These are phyloP conservation scores for Drosophila ohnishii DNA, from an alignment of 1,140 invertebrate species.

Conservation along the genomic window DNA sequence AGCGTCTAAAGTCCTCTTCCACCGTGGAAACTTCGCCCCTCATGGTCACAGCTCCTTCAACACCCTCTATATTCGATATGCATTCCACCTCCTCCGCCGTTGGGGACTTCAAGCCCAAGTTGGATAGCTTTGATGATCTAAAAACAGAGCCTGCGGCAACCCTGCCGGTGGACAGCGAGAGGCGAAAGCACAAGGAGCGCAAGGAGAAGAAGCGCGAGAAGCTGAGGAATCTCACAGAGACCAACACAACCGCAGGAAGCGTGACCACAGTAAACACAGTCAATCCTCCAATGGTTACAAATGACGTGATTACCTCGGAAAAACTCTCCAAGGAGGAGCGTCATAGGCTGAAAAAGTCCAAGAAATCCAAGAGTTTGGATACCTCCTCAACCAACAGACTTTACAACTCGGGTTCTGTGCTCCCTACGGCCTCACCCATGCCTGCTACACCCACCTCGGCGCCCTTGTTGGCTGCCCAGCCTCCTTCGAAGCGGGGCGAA, in stretches of 20 bases:
- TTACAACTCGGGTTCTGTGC: slow-evolving; percentile 27
- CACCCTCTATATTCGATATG: slow-evolving; percentile 57
- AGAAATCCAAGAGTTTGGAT: slow-evolving; percentile 83
- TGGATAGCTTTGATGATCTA: slow-evolving; percentile 61
- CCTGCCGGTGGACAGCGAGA: slow-evolving; percentile 33
- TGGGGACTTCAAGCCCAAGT: slow-evolving; percentile 53
- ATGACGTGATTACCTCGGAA: slow-evolving; percentile 63
- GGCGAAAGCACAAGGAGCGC: slow-evolving; percentile 81
- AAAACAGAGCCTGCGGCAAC: slow-evolving; percentile 38
- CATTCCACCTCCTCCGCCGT: slow-evolving; percentile 7
- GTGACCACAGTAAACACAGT: slow-evolving; percentile 26
- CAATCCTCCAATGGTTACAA: neutral
- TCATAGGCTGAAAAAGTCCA: slow-evolving; percentile 84
- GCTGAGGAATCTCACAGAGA: slow-evolving; percentile 83
- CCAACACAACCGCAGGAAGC: neutral
- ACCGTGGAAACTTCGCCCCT: slow-evolving; percentile 33
- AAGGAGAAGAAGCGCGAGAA: slow-evolving; percentile 90
- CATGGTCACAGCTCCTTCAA: slow-evolving; percentile 12
- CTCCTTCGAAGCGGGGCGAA: slow-evolving; percentile 83
- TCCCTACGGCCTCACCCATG: slow-evolving; percentile 21
- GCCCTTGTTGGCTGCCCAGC: neutral
- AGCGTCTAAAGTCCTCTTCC: slow-evolving; percentile 87
- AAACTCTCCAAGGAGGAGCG: slow-evolving; percentile 83
- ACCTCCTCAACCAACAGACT: slow-evolving; percentile 25
- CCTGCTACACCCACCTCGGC: slow-evolving; percentile 37